Evolutionary conservation across 2,888 invertebrate species (phyloP).

Genomic region (Ferdinandea cuprea): DNA sequence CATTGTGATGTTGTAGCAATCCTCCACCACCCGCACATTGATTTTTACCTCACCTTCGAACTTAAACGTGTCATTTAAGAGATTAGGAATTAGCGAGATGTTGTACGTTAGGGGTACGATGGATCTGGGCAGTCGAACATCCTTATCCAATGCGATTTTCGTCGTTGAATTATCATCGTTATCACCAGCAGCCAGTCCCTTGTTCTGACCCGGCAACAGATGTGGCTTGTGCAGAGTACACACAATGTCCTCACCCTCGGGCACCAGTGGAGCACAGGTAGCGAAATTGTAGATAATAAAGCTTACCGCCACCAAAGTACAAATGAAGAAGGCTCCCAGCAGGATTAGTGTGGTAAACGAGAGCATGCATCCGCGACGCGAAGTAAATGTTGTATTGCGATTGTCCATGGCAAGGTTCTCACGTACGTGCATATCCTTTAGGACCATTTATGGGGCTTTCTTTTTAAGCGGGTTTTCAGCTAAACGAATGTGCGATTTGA

Average conservation of each 20-base stretch:
- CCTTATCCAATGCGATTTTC: conserved; percentile 80
- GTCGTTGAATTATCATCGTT: conserved; percentile 74
- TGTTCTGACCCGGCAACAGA: conserved; percentile 63
- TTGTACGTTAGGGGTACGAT: conserved; percentile 88
- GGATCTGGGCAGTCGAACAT: conserved; percentile 88
- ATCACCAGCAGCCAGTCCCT: conserved; percentile 55
- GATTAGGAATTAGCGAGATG: conserved; percentile 88
- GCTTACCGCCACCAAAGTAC: conserved; percentile 88
- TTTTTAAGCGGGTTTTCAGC: conserved; percentile 30
- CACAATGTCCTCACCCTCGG: conserved; percentile 78
- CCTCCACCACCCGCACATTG: conserved; percentile 85
- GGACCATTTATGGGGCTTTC: conserved; percentile 77
- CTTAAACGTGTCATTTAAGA: conserved; percentile 90
- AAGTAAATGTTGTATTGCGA: conserved; percentile 77
- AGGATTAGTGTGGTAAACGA: conserved; percentile 87
- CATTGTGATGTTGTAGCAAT: conserved; percentile 87
- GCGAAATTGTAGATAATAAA: conserved; percentile 91
- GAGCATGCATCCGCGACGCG: conserved; percentile 85
- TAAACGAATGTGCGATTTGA: conserved; percentile 34
- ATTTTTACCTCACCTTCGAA: conserved; percentile 89
- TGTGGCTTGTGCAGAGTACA: conserved; percentile 78
- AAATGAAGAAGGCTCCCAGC: conserved; percentile 86
- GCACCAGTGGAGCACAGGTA: conserved; percentile 84
- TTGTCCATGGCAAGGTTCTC: conserved; percentile 75
- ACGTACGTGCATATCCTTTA: conserved; percentile 80